Percentiles rank a stretch among this genome's conserved stretches.
Evolutionary conservation across 2,888 invertebrate genomes (phyloP).

Genomic region (Metopia argyrocephala): DNA sequence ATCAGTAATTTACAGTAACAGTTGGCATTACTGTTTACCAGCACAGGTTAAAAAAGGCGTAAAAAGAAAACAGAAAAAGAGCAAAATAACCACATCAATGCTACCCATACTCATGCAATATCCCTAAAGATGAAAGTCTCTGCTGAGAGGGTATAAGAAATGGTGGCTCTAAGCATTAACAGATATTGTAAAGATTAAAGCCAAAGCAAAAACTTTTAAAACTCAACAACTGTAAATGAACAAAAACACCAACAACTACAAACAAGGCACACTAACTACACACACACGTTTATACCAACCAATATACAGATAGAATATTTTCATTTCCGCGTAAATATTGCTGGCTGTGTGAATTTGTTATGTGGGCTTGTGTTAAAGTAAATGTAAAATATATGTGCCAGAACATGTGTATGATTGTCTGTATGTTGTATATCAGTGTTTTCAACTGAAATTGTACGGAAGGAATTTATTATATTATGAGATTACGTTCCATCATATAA

Average conservation of each 20-base stretch:
- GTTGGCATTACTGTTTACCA: neutral
- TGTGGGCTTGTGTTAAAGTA: neutral
- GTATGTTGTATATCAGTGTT: conserved; percentile 32
- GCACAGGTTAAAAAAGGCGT: neutral
- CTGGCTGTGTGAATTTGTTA: neutral
- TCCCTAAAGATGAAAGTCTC: neutral
- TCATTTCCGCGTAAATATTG: neutral
- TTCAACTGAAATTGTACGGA: conserved; percentile 66
- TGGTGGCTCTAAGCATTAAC: neutral
- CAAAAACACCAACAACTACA: neutral
- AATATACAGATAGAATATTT: no score
- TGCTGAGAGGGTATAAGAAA: neutral
- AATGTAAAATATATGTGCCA: neutral
- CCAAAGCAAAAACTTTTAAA: conserved; percentile 5
- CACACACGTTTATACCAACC: no score
- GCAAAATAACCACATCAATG: conserved; percentile 48
- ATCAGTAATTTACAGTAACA: no score
- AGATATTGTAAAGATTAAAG: neutral
- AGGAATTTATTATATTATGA: conserved; percentile 68
- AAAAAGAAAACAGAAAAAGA: conserved; percentile 4
- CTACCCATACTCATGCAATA: neutral
- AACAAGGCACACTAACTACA: no score
- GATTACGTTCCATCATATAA: conserved; percentile 62
- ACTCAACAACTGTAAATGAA: conserved; percentile 39
- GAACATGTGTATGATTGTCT: neutral